A percentile compares a stretch with the other conserved stretches of the same genome.
These are phyloP conservation scores for Vesta saturnalis DNA, from an alignment of 2,888 invertebrate genomes.

Conservation along the genomic window DNA sequence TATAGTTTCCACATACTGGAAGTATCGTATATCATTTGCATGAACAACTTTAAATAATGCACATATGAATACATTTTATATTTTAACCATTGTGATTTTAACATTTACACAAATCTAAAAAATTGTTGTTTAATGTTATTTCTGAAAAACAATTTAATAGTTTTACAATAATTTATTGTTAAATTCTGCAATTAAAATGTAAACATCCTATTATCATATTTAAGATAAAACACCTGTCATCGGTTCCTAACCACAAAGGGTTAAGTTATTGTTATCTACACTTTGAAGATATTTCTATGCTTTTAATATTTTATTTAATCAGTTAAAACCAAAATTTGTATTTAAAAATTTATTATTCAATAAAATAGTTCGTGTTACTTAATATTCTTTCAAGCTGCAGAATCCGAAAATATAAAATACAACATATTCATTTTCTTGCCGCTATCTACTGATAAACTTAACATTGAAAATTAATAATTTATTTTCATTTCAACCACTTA, in stretches of 20 bases:
- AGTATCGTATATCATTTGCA: too few relatives aligned
- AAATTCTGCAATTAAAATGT: background rate
- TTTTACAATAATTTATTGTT: too few relatives aligned
- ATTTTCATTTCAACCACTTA: conserved; percentile 13
- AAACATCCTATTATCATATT: background rate
- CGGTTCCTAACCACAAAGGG: background rate
- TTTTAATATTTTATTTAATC: background rate
- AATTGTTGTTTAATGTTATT: too few relatives aligned
- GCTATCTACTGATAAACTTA: background rate
- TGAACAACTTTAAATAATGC: too few relatives aligned
- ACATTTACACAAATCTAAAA: too few relatives aligned
- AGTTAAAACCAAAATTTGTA: background rate
- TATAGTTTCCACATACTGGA: too few relatives aligned
- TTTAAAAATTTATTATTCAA: conserved; percentile 5
- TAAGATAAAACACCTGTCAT: background rate
- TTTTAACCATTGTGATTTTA: too few relatives aligned
- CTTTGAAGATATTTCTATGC: background rate
- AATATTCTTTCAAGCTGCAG: background rate
- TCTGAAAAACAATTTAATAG: too few relatives aligned
- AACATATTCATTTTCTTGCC: background rate
- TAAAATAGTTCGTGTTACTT: background rate
- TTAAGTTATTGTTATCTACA: background rate
- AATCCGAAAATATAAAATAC: conserved; percentile 4
- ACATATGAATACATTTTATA: too few relatives aligned
- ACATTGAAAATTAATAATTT: conserved; percentile 8